Conservation (phyloP, 2,888 invertebrate genomes). For the Hoplodrina blanda region DNA sequence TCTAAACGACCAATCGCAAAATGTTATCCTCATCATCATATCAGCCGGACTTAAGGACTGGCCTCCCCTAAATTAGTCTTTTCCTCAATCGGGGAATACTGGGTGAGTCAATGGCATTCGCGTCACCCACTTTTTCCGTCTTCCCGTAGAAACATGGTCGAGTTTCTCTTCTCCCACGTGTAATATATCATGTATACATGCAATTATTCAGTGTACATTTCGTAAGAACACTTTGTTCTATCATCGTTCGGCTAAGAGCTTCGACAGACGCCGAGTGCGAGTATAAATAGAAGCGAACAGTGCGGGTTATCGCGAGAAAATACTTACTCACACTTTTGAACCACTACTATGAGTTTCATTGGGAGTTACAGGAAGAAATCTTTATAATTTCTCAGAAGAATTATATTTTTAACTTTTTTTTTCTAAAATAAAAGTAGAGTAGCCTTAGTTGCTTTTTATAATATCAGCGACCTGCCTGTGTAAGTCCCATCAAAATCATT, state of each 20-base stretch:
- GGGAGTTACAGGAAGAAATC: no score
- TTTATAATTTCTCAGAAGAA: no score
- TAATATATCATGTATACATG: constrained; percentile 36
- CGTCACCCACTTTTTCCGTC: neutral
- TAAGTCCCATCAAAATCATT: no score
- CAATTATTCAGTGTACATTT: constrained; percentile 57
- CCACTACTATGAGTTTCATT: constrained; percentile 37
- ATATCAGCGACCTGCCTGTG: no score
- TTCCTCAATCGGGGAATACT: neutral
- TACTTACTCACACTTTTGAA: constrained; percentile 61
- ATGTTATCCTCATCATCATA: no score
- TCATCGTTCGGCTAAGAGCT: constrained; percentile 63
- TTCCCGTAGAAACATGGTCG: constrained; percentile 18
- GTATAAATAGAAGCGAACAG: constrained; percentile 63
- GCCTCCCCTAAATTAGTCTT: neutral
- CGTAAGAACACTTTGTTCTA: constrained; percentile 65
- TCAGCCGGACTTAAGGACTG: no score
- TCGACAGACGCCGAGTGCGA: constrained; percentile 59
- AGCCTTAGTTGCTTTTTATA: no score
- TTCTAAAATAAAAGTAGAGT: no score
- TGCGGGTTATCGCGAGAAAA: constrained; percentile 67
- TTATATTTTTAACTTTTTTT: no score
- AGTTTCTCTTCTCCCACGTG: constrained; percentile 10
- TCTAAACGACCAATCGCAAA: no score
- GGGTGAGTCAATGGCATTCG: neutral